A percentile compares a stretch with the other conserved stretches of the same genome.
Evolutionary conservation across 2,113 vertebrate genomes (phyloP).

Genomic region (Typhlomys cinereus): DNA sequence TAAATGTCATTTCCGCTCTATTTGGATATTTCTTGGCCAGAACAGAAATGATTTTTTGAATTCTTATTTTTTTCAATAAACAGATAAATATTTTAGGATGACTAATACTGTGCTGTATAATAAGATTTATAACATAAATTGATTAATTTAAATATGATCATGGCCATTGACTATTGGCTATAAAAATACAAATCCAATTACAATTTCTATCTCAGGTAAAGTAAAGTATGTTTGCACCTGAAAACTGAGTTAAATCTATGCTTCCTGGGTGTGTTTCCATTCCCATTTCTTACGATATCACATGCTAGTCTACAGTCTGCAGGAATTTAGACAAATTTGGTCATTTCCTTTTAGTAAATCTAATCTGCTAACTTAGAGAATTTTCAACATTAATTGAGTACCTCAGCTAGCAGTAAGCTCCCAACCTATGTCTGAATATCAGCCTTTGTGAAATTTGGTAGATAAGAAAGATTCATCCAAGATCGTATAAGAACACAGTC

Average conservation of each 20-base stretch:
- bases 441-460: background rate
- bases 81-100: slow-evolving; percentile 19
- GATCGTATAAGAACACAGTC: background rate
- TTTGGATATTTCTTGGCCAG: slow-evolving; percentile 3
- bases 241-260: background rate
- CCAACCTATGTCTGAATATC: background rate
- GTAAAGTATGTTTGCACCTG: background rate
- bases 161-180: background rate
- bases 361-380: background rate
- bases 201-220: background rate
- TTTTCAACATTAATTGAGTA: slow-evolving; percentile 21
- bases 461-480: background rate
- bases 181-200: slow-evolving; percentile 30
- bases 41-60: background rate
- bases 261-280: background rate
- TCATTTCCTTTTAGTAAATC: slow-evolving; percentile 44
- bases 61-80: slow-evolving; percentile 7
- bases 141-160: slow-evolving; percentile 41
- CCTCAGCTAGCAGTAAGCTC: slow-evolving; percentile 25
- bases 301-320: background rate
- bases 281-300: background rate
- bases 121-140: slow-evolving; percentile 1
- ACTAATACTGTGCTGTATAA: background rate
- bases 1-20: background rate
- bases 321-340: background rate